Percentiles rank a stretch among this genome's conserved stretches.
These are phyloP conservation scores for Pipistrellus nathusii DNA, from an alignment of 2,797 vertebrate species.

Conservation along the genomic window DNA sequence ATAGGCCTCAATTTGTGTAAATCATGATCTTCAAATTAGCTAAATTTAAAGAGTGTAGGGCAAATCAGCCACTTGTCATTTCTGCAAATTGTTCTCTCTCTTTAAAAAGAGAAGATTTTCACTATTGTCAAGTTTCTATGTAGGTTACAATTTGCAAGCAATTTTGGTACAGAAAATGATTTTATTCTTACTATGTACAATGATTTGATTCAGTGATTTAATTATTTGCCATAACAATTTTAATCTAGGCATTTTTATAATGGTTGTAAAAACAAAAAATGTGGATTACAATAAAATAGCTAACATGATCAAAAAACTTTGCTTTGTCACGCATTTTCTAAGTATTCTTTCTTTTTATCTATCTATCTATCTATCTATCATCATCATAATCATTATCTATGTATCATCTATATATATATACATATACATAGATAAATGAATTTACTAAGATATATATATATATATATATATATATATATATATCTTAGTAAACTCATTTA, in stretches of 20 bases:
- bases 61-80: background rate
- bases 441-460: background rate
- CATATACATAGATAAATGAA: no score
- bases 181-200: background rate
- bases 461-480: background rate
- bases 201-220: background rate
- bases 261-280: background rate
- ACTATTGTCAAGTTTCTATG: background rate
- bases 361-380: background rate
- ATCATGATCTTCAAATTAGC: background rate
- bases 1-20: background rate
- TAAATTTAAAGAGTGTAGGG: background rate
- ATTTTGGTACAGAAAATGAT: conserved; percentile 29
- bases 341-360: background rate
- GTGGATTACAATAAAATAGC: background rate
- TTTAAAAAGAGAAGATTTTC: background rate
- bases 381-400: background rate
- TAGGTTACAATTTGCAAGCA: conserved; percentile 22
- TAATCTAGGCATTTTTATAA: conserved; percentile 5
- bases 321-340: background rate
- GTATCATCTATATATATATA: background rate
- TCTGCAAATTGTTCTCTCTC: background rate
- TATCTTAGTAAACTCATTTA: background rate
- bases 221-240: background rate
- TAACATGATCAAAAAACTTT: background rate